Evolutionary conservation across 64 coral and sea anemone species (phyloP).

Genomic region (Pocillopora verrucosa): DNA sequence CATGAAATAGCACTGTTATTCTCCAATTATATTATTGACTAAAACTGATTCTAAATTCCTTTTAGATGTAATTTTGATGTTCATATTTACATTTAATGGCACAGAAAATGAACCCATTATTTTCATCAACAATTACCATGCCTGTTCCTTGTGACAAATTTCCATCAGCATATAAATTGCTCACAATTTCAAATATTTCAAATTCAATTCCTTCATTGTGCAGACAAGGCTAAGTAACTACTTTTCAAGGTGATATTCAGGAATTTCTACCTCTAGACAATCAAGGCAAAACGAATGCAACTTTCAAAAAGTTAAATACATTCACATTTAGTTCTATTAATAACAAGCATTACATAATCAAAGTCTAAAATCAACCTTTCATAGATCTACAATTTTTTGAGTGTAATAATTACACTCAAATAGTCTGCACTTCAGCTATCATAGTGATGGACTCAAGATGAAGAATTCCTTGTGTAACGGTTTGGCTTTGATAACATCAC

Average conservation of each 20-base stretch:
- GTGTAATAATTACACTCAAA: neutral
- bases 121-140: neutral
- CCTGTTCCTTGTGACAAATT: neutral
- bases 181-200: neutral
- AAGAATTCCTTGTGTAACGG: neutral
- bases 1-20: neutral
- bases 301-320: too few relatives aligned
- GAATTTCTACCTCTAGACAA: too few relatives aligned
- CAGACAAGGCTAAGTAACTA: neutral
- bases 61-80: neutral
- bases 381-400: neutral
- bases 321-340: too few relatives aligned
- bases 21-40: neutral
- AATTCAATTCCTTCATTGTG: neutral
- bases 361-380: too few relatives aligned
- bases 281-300: too few relatives aligned
- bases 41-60: neutral
- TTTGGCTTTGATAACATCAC: neutral
- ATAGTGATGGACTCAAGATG: neutral
- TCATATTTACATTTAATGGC: neutral
- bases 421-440: neutral
- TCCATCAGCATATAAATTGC: neutral
- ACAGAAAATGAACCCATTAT: neutral
- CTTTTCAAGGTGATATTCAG: neutral
- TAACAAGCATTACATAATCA: too few relatives aligned